Conservation (phyloP, 2,113 vertebrate genomes). For the Syngnathus scovelli region DNA sequence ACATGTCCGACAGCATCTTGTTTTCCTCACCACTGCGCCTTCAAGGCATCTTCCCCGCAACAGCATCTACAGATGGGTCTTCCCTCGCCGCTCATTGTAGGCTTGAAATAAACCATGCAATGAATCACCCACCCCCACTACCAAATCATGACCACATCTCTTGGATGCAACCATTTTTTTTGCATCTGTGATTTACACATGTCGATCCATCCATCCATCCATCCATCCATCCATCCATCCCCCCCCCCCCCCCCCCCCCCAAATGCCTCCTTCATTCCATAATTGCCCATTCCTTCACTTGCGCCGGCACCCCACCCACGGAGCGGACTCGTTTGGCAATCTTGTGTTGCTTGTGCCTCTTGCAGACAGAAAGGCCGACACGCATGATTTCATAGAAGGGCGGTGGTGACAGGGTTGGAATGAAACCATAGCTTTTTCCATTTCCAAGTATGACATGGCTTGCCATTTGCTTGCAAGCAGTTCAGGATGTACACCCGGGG, state of each 20-base stretch:
- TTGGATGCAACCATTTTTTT: background rate
- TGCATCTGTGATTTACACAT: background rate
- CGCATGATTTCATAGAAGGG: background rate
- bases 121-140: background rate
- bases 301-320: background rate
- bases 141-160: background rate
- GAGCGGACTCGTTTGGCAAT: conserved; percentile 8
- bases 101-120: conserved; percentile 5
- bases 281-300: background rate
- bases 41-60: conserved; percentile 10
- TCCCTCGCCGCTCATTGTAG: conserved; percentile 4
- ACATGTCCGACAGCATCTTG: conserved; percentile 10
- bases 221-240: too few relatives aligned
- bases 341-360: background rate
- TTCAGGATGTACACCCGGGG: too few relatives aligned
- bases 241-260: too few relatives aligned
- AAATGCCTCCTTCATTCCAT: conserved; percentile 1
- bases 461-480: too few relatives aligned
- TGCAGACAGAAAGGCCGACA: background rate
- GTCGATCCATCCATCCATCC: background rate
- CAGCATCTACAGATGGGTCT: conserved; percentile 6
- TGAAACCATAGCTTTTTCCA: too few relatives aligned
- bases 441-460: too few relatives aligned
- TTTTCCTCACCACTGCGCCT: conserved; percentile 29
- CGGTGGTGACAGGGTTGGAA: background rate